Conservation (phyloP, 2,888 invertebrate genomes). For the Lacanobia wlatinum region DNA sequence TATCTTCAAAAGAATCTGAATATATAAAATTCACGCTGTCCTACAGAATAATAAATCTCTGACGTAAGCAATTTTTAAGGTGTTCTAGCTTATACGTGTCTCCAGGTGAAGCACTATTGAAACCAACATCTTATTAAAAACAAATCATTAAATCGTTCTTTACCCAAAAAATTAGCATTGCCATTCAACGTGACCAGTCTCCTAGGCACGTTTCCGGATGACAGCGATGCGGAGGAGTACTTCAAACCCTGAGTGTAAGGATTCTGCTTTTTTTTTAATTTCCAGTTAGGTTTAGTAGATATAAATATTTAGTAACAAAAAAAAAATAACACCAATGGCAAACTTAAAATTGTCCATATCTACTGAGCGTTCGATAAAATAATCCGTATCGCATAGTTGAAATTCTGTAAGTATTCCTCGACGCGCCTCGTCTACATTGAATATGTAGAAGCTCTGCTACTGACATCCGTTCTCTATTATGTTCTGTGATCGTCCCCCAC, state of each 20-base stretch:
- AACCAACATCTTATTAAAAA: background rate
- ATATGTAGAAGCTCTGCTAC: conserved; percentile 72
- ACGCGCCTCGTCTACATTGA: conserved; percentile 69
- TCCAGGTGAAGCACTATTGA: background rate
- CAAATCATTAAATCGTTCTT: too few species aligned
- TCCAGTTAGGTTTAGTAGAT: too few species aligned
- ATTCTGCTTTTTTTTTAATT: too few species aligned
- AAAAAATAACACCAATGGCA: too few species aligned
- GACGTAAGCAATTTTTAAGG: background rate
- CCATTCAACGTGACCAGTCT: too few species aligned
- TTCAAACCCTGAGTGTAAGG: too few species aligned
- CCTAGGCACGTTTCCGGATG: too few species aligned
- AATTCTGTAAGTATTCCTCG: conserved; percentile 67
- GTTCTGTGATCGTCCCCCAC: conserved; percentile 67
- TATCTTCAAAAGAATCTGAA: conserved; percentile 13
- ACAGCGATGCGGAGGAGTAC: too few species aligned
- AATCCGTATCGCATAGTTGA: conserved; percentile 70
- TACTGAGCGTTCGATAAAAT: background rate
- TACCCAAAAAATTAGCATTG: too few species aligned
- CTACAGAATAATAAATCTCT: background rate
- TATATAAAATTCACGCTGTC: background rate
- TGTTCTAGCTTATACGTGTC: background rate
- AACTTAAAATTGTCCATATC: too few species aligned
- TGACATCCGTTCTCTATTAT: conserved; percentile 67
- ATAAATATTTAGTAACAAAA: too few species aligned